These are phyloP conservation scores for Ladona fulva DNA, from an alignment of 1,140 invertebrate genomes.

Conservation along the genomic window DNA sequence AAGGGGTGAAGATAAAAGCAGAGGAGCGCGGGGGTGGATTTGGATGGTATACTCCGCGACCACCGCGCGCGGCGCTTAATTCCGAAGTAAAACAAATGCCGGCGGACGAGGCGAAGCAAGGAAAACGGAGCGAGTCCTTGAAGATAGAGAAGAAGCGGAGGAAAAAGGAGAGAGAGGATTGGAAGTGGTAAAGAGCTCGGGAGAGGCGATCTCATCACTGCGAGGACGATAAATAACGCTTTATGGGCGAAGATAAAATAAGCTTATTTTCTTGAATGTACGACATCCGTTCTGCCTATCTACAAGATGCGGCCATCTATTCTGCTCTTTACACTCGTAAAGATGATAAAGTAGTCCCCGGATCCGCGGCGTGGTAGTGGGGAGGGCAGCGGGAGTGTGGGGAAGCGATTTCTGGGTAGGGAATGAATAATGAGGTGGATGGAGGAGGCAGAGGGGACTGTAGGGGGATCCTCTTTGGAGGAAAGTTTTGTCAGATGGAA, in stretches of 20 bases:
- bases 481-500: not conserved
- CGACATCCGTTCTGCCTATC: conserved; percentile 34
- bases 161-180: not conserved
- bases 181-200: not conserved
- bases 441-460: not conserved
- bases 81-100: not conserved
- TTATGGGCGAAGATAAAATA: conserved; percentile 33
- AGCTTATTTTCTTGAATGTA: conserved; percentile 35
- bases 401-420: not conserved
- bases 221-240: conserved; percentile 30
- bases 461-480: not conserved
- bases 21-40: not conserved
- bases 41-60: not conserved
- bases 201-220: conserved; percentile 22
- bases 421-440: not conserved
- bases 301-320: conserved; percentile 31
- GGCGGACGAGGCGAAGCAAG: not conserved
- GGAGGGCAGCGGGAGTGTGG: not conserved
- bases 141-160: not conserved
- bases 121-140: not conserved
- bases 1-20: not conserved
- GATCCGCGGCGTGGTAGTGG: not conserved
- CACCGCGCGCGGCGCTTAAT: not conserved
- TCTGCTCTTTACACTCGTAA: conserved; percentile 28
- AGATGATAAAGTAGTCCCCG: conserved; percentile 27